These are phyloP conservation scores for Ormyrus thymus DNA, from an alignment of 2,888 invertebrate species.

Conservation along the genomic window DNA sequence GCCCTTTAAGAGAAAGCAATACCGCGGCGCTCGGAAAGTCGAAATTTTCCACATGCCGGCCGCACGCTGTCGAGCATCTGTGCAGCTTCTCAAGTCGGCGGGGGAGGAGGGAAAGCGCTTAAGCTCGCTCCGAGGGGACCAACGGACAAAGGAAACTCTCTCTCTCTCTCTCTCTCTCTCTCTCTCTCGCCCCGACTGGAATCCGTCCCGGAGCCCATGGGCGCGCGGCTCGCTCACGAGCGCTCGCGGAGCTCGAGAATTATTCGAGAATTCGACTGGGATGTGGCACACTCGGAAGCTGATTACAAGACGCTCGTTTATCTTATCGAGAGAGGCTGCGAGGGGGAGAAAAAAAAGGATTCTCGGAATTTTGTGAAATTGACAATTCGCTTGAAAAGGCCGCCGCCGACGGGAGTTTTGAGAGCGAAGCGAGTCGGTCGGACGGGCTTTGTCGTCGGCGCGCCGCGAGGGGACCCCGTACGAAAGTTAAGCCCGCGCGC, in stretches of 20 bases:
- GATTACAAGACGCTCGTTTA: background rate
- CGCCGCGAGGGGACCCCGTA: background rate
- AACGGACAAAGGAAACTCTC: too few species aligned
- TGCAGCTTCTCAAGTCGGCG: too few species aligned
- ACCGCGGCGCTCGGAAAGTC: background rate
- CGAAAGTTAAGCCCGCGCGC: background rate
- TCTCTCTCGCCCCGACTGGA: background rate
- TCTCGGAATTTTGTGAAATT: slow-evolving; percentile 10
- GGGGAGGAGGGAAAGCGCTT: too few species aligned
- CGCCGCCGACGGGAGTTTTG: background rate
- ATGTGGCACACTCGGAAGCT: background rate
- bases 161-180: too few species aligned
- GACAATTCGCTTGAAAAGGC: background rate
- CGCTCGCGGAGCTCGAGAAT: too few species aligned
- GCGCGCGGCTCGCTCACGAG: background rate
- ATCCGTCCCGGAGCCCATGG: background rate
- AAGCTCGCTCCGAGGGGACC: too few species aligned
- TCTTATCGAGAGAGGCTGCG: background rate
- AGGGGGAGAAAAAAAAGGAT: background rate
- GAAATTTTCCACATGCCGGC: slow-evolving; percentile 28
- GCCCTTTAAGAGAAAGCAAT: background rate
- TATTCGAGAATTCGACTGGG: too few species aligned
- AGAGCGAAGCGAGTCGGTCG: too few species aligned
- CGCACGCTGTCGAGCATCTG: too few species aligned
- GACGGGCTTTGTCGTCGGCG: background rate